Percentiles rank a stretch among this genome's conserved stretches.
Conservation (phyloP, 35 echinoderm and acorn worm genomes). For the Hemicentrotus pulcherrimus region DNA sequence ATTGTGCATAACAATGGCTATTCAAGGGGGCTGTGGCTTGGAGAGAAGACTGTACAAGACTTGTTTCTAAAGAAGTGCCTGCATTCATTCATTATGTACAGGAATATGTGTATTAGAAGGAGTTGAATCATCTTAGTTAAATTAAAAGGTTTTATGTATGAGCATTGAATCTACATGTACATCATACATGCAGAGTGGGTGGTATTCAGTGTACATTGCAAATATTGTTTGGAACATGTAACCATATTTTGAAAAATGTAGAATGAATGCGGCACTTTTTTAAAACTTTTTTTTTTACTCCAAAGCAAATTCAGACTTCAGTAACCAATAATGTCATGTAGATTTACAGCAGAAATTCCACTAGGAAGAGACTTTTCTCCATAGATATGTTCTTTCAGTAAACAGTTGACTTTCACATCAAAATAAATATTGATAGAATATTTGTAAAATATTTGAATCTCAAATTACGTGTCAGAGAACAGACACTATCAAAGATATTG, state of each 20-base stretch:
- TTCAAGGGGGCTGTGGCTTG: neutral
- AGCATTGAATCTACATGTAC: neutral
- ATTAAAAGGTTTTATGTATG: neutral
- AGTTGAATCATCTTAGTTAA: constrained; percentile 3
- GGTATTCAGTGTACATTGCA: neutral
- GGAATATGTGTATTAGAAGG: neutral
- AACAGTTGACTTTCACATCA: neutral
- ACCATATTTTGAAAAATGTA: neutral
- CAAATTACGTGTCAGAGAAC: neutral
- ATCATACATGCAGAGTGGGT: neutral
- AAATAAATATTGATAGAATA: neutral
- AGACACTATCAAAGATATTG: neutral
- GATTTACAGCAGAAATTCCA: neutral
- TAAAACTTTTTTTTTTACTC: too few species aligned
- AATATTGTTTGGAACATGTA: neutral
- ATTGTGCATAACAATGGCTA: constrained; percentile 18
- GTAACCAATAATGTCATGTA: neutral
- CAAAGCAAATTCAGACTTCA: neutral
- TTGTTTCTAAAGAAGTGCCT: neutral
- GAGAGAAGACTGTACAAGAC: neutral
- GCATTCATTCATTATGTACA: neutral
- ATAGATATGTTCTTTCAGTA: neutral
- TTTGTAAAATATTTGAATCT: neutral
- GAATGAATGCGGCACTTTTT: neutral
- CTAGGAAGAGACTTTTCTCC: neutral